phyloP scores from a whole-genome alignment of 2,888 invertebrate species.

The Caradrina clavipalpis region DNA sequence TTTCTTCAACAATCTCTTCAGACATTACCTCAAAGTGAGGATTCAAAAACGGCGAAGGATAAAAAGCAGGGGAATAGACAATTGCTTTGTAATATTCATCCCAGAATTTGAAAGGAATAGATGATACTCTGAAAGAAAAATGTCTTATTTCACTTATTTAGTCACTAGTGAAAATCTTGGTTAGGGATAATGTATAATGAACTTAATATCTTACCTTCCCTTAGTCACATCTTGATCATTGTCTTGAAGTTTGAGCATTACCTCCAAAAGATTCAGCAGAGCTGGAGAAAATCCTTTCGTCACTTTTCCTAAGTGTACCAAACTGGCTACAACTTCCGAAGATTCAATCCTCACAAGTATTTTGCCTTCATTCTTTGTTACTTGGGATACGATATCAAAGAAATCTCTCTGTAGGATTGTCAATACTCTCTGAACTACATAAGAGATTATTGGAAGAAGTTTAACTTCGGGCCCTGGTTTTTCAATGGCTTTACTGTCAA shows the following conservation, averaged over 20 bases:
- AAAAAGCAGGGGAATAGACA: constrained; percentile 77
- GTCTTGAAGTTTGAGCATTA: constrained; percentile 69
- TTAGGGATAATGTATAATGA: not conserved
- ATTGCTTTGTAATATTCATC: constrained; percentile 80
- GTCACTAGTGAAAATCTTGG: not conserved
- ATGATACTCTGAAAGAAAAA: constrained; percentile 75
- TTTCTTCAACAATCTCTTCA: constrained; percentile 69
- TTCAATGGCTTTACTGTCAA: constrained; percentile 55
- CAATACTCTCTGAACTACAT: constrained; percentile 84
- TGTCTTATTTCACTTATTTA: not conserved
- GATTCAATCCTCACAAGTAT: constrained; percentile 38
- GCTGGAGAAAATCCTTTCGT: constrained; percentile 78
- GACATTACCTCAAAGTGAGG: constrained; percentile 49
- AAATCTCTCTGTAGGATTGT: constrained; percentile 73
- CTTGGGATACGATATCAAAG: constrained; percentile 63
- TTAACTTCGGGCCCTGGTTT: constrained; percentile 70
- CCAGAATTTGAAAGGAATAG: constrained; percentile 80
- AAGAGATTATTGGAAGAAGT: constrained; percentile 91
- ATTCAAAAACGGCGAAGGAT: constrained; percentile 78
- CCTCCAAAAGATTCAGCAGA: constrained; percentile 76
- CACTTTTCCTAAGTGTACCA: constrained; percentile 68
- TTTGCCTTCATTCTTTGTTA: constrained; percentile 51
- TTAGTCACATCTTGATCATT: constrained; percentile 56
- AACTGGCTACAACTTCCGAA: constrained; percentile 63
- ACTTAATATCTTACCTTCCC: constrained; percentile 70